Percentiles rank a stretch among this genome's conserved stretches.
Conservation (phyloP, 2,888 invertebrate genomes). For the Euzetes globulus region DNA sequence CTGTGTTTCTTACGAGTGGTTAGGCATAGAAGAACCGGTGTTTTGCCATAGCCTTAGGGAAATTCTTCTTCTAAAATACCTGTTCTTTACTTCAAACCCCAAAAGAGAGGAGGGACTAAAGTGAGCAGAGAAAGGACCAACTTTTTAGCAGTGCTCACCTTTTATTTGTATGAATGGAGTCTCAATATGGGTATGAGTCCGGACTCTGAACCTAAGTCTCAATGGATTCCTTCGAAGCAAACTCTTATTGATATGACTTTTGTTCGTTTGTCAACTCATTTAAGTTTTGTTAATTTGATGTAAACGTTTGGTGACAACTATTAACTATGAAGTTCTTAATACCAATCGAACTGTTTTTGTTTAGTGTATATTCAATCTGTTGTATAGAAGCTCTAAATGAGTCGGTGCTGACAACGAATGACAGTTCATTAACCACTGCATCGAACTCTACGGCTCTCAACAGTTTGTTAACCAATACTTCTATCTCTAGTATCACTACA, state of each 20-base stretch:
- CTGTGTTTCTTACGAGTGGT: background rate
- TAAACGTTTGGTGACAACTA: background rate
- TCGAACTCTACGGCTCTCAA: background rate
- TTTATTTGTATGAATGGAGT: constrained; percentile 20
- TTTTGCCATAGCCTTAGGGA: constrained; percentile 8
- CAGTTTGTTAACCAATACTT: constrained; percentile 17
- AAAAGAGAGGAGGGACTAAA: constrained; percentile 22
- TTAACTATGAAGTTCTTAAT: background rate
- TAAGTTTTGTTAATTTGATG: background rate
- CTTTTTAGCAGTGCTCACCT: constrained; percentile 17
- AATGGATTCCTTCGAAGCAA: background rate
- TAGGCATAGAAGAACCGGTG: background rate
- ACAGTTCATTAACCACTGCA: constrained; percentile 18
- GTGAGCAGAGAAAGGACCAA: constrained; percentile 25
- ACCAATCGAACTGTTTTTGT: background rate
- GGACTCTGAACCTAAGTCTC: background rate
- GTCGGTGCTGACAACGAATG: background rate
- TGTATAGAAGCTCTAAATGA: constrained; percentile 9
- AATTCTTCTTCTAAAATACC: constrained; percentile 25
- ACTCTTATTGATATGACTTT: background rate
- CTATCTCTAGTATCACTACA: background rate
- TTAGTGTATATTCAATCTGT: background rate
- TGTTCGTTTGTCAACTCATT: background rate
- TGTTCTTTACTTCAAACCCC: constrained; percentile 6
- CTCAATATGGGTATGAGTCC: constrained; percentile 15